These are phyloP conservation scores for Sebastes taczanowskii DNA, from an alignment of 2,797 vertebrate species.

Conservation along the genomic window DNA sequence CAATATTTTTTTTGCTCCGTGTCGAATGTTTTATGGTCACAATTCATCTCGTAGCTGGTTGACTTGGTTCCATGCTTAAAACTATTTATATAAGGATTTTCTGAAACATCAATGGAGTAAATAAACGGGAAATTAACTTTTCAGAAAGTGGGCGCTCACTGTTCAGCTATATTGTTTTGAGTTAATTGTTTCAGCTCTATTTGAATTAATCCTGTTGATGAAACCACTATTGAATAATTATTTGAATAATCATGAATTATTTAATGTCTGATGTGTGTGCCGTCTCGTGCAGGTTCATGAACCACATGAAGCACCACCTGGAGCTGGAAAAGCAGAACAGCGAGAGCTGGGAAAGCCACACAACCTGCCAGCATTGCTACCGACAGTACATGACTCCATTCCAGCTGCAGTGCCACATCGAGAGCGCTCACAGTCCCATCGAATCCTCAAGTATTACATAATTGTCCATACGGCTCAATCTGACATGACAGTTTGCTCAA, in stretches of 20 bases:
- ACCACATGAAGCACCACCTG: constrained; percentile 99
- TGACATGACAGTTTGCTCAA: not conserved
- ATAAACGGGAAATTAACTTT: accelerated
- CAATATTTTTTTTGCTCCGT: not conserved
- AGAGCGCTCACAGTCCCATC: constrained; percentile 94
- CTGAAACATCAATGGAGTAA: no score
- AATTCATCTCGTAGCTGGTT: no score
- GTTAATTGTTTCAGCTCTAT: not conserved
- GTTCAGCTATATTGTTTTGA: not conserved
- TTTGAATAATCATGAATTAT: no score
- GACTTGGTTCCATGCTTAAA: no score
- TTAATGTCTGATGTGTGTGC: not conserved
- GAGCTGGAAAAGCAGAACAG: constrained; percentile 98
- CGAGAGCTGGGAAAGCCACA: constrained; percentile 99
- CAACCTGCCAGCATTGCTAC: constrained; percentile 98
- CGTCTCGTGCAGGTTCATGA: constrained; percentile 91
- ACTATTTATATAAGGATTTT: no score
- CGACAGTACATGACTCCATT: constrained; percentile 97
- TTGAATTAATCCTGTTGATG: not conserved
- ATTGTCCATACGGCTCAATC: not conserved
- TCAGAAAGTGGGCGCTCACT: no score
- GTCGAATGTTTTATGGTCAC: no score
- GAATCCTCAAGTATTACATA: constrained; percentile 90
- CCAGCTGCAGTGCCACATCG: constrained; percentile 98
- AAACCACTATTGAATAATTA: not conserved